Evolutionary conservation across 2,797 vertebrate species (phyloP), one percentile per base, ranked within the genome.

Genomic region (Petrocephalus schoutedeni): DNA sequence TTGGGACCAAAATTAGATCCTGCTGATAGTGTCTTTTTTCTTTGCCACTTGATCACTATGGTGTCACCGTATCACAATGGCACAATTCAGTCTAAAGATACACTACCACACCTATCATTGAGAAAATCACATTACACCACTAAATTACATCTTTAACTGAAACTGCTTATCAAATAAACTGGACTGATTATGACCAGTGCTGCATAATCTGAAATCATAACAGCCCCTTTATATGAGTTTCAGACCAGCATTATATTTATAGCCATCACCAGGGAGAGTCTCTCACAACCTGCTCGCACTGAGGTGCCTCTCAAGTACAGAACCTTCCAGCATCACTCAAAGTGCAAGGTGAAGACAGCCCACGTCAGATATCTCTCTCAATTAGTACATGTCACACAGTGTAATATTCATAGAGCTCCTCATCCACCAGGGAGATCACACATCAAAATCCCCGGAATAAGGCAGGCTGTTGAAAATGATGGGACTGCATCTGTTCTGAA

Each of bases 341-440:
- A 86, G 59, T 51, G 58, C 86, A 86, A n/a, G n/a, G 8, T 49
- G 59, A 64, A 64, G 41, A 86, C 86, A 86, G 54, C 41, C 28
- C 49, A 51, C 16, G n/a, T 21, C 56, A 59, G 84, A 58, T 56
- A 86, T 41, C 28, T 16, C 9, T 58, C 54, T 59, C 36, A 86
- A 86, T 86, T 86, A 61, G 56, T 64, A 64, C 84, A 41, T 36
- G 84, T 7, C n/a, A 67, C 41, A 14, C 4, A 12, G 58, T 23
- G 5, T 51, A 51, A 51, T 86, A 61, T 86, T 86, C 84, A 32
- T 86, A 21, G 36, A 85, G 16, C 59, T 10, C n/a, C 36, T 64
- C 32, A 64, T 21, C 57, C 58, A 61, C 36, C 19, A 51, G 36
- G 32, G 86, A 64, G 19, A 64, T 51, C 59, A 51, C 85, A 61